phyloP scores from a whole-genome alignment of 2,888 invertebrate genomes.

The Dioctria linearis region DNA sequence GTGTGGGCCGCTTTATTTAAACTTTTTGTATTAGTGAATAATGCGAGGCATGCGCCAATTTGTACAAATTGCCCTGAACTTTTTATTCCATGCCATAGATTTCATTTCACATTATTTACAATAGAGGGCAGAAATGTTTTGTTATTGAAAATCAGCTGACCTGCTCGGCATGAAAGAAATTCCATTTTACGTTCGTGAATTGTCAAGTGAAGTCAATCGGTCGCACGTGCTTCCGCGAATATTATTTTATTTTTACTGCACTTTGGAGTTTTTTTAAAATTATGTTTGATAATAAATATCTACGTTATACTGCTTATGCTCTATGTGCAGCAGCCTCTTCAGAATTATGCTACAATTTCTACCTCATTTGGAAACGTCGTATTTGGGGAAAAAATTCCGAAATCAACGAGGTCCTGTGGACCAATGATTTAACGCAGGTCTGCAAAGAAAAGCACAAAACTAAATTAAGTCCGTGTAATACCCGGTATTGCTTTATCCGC shows the following conservation, averaged over 20 bases:
- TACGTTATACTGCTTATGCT: background rate
- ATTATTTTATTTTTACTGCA: background rate
- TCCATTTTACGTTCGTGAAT: background rate
- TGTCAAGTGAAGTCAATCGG: background rate
- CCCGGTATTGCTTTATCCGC: slow-evolving; percentile 28
- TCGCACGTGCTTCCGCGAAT: background rate
- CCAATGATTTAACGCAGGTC: slow-evolving; percentile 54
- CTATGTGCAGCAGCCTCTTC: slow-evolving; percentile 2
- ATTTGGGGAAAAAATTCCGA: background rate
- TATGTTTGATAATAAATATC: slow-evolving; percentile 12
- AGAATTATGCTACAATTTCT: background rate
- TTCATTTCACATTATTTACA: no score
- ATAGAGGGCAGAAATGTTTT: background rate
- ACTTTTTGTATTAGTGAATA: no score
- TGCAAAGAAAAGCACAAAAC: slow-evolving; percentile 41
- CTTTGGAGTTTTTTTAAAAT: background rate
- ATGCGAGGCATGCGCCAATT: no score
- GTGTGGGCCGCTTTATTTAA: no score
- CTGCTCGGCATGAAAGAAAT: background rate
- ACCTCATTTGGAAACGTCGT: background rate
- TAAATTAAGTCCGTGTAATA: slow-evolving; percentile 12
- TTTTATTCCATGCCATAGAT: no score
- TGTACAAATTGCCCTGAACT: no score
- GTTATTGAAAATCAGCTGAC: background rate
- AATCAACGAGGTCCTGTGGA: slow-evolving; percentile 54